These are phyloP conservation scores for Platanista minor DNA, from an alignment of 2,113 vertebrate species.

Conservation along the genomic window DNA sequence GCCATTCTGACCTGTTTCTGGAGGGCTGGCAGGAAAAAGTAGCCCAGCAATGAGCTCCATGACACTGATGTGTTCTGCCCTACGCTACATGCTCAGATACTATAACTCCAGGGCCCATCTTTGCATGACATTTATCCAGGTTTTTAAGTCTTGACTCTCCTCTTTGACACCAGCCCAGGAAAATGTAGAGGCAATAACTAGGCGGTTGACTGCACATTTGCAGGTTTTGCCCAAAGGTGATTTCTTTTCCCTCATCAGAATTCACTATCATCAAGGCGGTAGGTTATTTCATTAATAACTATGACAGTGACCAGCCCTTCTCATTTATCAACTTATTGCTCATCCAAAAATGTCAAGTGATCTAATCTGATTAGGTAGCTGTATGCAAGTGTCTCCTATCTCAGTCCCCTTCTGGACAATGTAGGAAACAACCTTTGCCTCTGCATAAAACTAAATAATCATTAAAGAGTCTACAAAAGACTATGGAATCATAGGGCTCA, in stretches of 20 bases:
- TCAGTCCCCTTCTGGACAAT: neutral
- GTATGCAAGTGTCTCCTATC: neutral
- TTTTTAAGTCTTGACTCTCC: neutral
- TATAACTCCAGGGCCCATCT: neutral
- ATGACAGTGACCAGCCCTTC: constrained; percentile 28
- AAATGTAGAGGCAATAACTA: neutral
- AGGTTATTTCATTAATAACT: constrained; percentile 48
- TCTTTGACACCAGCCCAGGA: constrained; percentile 18
- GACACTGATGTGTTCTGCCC: neutral
- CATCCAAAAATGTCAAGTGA: constrained; percentile 58
- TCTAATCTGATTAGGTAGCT: constrained; percentile 46
- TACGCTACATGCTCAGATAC: neutral
- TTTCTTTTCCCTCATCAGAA: constrained; percentile 63
- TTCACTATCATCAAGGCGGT: neutral
- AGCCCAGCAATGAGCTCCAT: neutral
- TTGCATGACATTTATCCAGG: neutral
- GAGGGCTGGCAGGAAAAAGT: neutral
- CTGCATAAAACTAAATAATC: neutral
- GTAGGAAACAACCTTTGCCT: neutral
- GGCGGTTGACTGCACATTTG: neutral
- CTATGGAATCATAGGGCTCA: neutral
- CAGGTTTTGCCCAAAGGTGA: neutral
- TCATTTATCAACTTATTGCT: constrained; percentile 62
- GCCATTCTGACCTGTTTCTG: neutral
- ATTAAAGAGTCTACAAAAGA: neutral